Evolutionary conservation across 2,888 invertebrate species (phyloP).

Genomic region (Chrysotoxum bicinctum): DNA sequence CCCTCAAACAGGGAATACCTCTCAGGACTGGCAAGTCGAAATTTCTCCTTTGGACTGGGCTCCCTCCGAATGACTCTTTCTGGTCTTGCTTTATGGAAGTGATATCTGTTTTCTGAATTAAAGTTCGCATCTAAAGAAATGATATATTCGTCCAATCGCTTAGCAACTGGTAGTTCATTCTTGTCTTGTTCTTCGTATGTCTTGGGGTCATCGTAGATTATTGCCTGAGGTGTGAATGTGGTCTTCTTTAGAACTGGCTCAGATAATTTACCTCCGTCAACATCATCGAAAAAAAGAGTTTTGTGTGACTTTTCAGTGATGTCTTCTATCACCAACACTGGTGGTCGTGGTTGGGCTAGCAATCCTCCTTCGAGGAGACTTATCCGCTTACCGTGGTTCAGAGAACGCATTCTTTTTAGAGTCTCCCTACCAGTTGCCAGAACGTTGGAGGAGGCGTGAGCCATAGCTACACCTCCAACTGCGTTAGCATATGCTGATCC

Average conservation of each 20-base stretch:
- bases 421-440: neutral
- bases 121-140: constrained; percentile 47
- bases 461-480: neutral
- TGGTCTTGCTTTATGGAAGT: constrained; percentile 41
- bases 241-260: constrained; percentile 35
- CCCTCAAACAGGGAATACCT: constrained; percentile 25
- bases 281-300: neutral
- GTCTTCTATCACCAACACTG: constrained; percentile 3
- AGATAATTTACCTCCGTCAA: neutral
- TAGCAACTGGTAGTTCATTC: constrained; percentile 30
- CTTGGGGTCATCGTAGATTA: constrained; percentile 39
- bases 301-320: neutral
- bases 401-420: neutral
- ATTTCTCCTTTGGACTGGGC: neutral
- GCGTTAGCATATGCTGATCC: neutral
- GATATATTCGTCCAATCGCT: constrained; percentile 31
- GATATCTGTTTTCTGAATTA: constrained; percentile 17
- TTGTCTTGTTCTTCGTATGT: constrained; percentile 40
- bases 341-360: neutral
- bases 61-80: neutral
- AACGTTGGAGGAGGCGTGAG: neutral
- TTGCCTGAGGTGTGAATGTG: neutral
- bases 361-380: constrained; percentile 22
- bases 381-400: constrained; percentile 3
- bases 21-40: constrained; percentile 25